Conservation (phyloP, 2,113 vertebrate species). For the Gadus macrocephalus region DNA sequence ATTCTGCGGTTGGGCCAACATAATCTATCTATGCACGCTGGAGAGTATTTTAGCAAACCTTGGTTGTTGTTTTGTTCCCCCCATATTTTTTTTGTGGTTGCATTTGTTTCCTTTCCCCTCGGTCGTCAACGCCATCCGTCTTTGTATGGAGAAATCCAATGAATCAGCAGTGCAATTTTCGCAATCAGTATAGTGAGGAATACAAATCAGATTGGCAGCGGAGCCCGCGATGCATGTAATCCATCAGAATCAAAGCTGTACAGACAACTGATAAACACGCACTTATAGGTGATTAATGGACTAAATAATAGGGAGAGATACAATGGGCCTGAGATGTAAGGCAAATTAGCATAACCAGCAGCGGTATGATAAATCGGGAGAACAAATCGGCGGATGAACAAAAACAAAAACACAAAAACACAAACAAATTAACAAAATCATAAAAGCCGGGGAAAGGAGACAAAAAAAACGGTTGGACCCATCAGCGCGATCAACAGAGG, state of each 20-base stretch:
- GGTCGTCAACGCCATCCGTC: constrained; percentile 63
- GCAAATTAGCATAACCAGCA: no score
- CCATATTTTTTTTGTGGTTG: neutral
- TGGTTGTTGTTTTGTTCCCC: neutral
- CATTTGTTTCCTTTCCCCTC: constrained; percentile 13
- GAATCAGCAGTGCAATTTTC: constrained; percentile 71
- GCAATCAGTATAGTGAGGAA: constrained; percentile 67
- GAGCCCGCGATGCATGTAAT: constrained; percentile 64
- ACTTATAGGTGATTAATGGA: constrained; percentile 67
- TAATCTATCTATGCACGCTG: neutral
- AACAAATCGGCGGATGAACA: no score
- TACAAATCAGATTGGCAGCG: constrained; percentile 69
- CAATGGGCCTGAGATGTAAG: no score
- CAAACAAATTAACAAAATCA: no score
- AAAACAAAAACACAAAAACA: no score
- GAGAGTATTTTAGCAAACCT: neutral
- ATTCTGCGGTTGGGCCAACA: no score
- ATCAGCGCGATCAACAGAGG: no score
- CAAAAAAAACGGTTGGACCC: no score
- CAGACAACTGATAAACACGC: constrained; percentile 67
- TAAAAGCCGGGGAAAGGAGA: no score
- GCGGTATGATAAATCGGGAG: no score
- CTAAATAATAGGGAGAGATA: constrained; percentile 45
- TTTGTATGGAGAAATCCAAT: constrained; percentile 57
- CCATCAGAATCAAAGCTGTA: constrained; percentile 65